Evolutionary conservation across 2,888 invertebrate genomes (phyloP).

Genomic region (Ophion costatus): DNA sequence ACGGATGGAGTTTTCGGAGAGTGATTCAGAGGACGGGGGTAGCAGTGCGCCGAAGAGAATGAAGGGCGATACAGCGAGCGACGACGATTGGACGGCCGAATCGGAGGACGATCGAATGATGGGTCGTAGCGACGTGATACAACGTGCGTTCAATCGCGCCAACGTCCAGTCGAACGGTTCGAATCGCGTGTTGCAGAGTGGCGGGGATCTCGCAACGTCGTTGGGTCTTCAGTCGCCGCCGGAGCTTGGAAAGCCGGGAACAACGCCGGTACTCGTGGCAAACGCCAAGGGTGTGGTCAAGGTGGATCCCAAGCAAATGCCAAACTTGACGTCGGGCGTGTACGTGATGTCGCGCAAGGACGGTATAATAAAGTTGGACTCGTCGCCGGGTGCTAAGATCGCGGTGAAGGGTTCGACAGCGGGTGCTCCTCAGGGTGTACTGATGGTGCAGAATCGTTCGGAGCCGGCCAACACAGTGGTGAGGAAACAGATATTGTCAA

Average conservation of each 20-base stretch:
- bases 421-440: constrained; percentile 73
- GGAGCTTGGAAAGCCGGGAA: constrained; percentile 68
- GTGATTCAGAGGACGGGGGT: constrained; percentile 84
- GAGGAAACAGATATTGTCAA: constrained; percentile 80
- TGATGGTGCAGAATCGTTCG: constrained; percentile 81
- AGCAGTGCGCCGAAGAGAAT: constrained; percentile 84
- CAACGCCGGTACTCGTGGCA: constrained; percentile 83
- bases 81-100: constrained; percentile 83
- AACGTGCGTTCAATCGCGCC: constrained; percentile 81
- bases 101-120: constrained; percentile 83
- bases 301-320: constrained; percentile 90
- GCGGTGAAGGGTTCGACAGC: constrained; percentile 78
- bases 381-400: constrained; percentile 85
- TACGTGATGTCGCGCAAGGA: constrained; percentile 92
- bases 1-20: constrained; percentile 83
- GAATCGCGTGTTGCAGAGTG: constrained; percentile 78
- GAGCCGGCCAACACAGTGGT: constrained; percentile 76
- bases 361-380: constrained; percentile 89
- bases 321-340: constrained; percentile 87
- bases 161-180: constrained; percentile 82
- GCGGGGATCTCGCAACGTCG: constrained; percentile 85
- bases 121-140: constrained; percentile 81
- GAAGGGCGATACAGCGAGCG: constrained; percentile 85
- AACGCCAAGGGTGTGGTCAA: constrained; percentile 89
- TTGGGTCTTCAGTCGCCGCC: constrained; percentile 82